Evolutionary conservation across 1,140 invertebrate species (phyloP).

Genomic region (Monochamus saltuarius): DNA sequence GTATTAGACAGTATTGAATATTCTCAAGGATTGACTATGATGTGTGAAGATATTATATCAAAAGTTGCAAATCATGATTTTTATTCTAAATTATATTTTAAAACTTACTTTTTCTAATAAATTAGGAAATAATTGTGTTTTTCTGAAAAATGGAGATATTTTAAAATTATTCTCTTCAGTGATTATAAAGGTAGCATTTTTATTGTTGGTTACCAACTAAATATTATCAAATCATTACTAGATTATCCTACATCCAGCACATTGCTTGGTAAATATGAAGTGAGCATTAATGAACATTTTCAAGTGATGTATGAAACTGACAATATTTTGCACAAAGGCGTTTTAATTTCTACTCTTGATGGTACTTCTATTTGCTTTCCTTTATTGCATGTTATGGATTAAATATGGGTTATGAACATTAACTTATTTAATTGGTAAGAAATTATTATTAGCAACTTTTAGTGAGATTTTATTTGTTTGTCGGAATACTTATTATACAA

Average conservation of each 20-base stretch:
- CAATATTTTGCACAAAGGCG: not conserved
- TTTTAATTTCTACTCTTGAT: not conserved
- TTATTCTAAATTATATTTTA: conserved; percentile 11
- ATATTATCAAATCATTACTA: not conserved
- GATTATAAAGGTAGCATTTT: not conserved
- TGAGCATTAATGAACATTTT: not conserved
- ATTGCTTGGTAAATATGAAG: conserved; percentile 1
- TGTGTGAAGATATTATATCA: not conserved
- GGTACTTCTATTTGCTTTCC: not conserved
- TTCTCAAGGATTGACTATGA: conserved; percentile 1
- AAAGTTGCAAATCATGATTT: not conserved
- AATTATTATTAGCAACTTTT: not conserved
- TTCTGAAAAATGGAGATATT: conserved; percentile 3
- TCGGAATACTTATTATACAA: not conserved
- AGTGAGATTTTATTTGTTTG: not conserved
- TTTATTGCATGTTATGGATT: not conserved
- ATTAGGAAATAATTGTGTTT: conserved; percentile 2
- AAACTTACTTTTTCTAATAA: conserved; percentile 2
- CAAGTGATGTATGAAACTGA: not conserved
- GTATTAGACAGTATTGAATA: not conserved
- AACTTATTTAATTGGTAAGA: not conserved
- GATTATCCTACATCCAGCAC: not conserved
- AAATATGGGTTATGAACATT: not conserved
- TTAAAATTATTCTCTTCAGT: not conserved
- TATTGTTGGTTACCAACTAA: not conserved